Evolutionary conservation across 1,140 invertebrate genomes (phyloP).

Genomic region (Caenorhabditis brenneri): DNA sequence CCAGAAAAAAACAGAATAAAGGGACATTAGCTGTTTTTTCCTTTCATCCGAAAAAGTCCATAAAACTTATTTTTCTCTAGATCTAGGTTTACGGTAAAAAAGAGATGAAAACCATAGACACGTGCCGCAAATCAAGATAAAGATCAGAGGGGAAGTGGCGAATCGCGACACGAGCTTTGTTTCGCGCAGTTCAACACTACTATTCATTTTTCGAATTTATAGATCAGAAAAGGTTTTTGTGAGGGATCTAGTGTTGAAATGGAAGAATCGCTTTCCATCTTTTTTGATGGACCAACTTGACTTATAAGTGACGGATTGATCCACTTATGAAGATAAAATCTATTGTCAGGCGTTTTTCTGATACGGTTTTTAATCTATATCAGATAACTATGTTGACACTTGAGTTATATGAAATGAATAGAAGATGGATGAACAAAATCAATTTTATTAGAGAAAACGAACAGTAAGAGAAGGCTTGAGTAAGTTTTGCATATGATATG

Average conservation of each 20-base stretch:
- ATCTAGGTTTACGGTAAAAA: slow-evolving; percentile 8
- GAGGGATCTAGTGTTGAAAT: no score
- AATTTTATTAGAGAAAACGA: no score
- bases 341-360: neutral
- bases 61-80: neutral
- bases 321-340: neutral
- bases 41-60: neutral
- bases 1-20: neutral
- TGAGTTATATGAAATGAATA: neutral
- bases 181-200: neutral
- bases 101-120: slow-evolving; percentile 15
- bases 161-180: neutral
- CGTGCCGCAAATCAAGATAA: slow-evolving; percentile 31
- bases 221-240: no score
- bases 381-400: neutral
- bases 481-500: no score
- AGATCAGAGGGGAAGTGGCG: neutral
- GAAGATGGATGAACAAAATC: no score
- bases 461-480: no score
- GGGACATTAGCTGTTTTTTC: neutral
- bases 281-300: neutral
- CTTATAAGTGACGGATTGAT: neutral
- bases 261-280: neutral
- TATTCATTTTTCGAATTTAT: neutral
- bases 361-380: neutral